Conservation (phyloP, 2,888 invertebrate genomes). For the Odontocerum albicorne region DNA sequence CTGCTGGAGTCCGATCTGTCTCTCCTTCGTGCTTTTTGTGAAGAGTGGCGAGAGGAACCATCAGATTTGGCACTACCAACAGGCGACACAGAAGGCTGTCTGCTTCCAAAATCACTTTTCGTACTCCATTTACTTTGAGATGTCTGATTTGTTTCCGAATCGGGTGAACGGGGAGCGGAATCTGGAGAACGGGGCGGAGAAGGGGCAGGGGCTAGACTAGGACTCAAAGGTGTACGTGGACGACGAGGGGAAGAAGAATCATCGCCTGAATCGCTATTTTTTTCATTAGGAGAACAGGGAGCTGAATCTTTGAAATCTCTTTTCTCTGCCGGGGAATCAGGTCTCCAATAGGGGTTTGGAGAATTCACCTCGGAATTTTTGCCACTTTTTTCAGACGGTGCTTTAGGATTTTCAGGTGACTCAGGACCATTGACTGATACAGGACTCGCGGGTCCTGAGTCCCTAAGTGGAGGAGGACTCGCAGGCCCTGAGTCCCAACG, state of each 20-base stretch:
- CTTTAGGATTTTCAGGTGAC: slow-evolving; percentile 40
- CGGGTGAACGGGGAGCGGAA: slow-evolving; percentile 28
- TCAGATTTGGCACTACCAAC: background rate
- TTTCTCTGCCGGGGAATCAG: slow-evolving; percentile 24
- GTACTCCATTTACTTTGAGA: slow-evolving; percentile 32
- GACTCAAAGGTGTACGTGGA: background rate
- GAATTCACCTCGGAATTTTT: slow-evolving; percentile 43
- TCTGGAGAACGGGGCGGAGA: slow-evolving; percentile 37
- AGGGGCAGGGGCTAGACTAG: background rate
- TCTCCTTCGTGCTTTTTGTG: background rate
- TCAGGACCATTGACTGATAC: slow-evolving; percentile 45
- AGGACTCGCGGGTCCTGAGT: slow-evolving; percentile 29
- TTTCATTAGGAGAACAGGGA: slow-evolving; percentile 12
- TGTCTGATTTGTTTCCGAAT: slow-evolving; percentile 15
- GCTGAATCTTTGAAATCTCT: background rate
- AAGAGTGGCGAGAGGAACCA: background rate
- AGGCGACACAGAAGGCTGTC: slow-evolving; percentile 23
- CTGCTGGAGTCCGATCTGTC: slow-evolving; percentile 50
- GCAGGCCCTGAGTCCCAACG: slow-evolving; percentile 39
- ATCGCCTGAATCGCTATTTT: slow-evolving; percentile 35
- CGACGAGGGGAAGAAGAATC: slow-evolving; percentile 19
- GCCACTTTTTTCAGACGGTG: slow-evolving; percentile 38
- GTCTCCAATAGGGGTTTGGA: slow-evolving; percentile 42
- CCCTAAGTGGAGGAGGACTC: background rate
- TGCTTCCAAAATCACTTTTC: slow-evolving; percentile 32